phyloP scores from a whole-genome alignment of 1,140 invertebrate genomes.

The Cylas formicarius region DNA sequence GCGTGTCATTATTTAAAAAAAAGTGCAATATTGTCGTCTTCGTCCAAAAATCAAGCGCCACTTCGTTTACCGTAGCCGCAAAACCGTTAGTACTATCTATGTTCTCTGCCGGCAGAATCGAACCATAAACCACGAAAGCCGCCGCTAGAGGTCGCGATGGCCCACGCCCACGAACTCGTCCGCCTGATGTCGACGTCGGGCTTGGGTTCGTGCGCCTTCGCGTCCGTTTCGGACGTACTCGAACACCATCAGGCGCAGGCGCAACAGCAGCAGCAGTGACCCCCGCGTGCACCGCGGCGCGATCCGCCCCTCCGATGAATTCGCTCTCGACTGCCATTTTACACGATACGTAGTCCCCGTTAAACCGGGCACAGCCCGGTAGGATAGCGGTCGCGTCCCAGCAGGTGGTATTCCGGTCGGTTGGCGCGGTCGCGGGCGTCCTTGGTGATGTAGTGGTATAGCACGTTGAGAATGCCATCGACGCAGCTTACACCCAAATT shows the following conservation, averaged over 20 bases:
- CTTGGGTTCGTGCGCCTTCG: conserved; percentile 90
- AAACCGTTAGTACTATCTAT: no score
- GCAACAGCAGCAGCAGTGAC: conserved; percentile 5
- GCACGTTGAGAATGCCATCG: neutral
- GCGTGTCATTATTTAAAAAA: no score
- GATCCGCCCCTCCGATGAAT: no score
- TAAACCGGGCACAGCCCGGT: conserved; percentile 4
- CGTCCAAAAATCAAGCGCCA: no score
- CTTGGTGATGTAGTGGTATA: neutral
- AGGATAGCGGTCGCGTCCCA: neutral
- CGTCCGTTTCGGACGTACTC: conserved; percentile 63
- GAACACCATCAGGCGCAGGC: conserved; percentile 22
- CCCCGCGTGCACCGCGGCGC: conserved; percentile 5
- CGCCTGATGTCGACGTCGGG: conserved; percentile 82
- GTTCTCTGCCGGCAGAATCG: no score
- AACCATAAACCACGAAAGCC: conserved; percentile 81
- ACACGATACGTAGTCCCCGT: no score
- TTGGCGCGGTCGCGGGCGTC: neutral
- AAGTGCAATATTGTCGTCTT: no score
- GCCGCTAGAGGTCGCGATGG: conserved; percentile 83
- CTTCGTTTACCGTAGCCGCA: no score
- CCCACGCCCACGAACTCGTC: conserved; percentile 82
- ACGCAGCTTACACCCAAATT: no score
- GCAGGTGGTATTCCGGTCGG: neutral
- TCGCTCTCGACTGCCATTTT: no score